Evolutionary conservation across 2,888 invertebrate genomes (phyloP).

Genomic region (Harmothoe impar): DNA sequence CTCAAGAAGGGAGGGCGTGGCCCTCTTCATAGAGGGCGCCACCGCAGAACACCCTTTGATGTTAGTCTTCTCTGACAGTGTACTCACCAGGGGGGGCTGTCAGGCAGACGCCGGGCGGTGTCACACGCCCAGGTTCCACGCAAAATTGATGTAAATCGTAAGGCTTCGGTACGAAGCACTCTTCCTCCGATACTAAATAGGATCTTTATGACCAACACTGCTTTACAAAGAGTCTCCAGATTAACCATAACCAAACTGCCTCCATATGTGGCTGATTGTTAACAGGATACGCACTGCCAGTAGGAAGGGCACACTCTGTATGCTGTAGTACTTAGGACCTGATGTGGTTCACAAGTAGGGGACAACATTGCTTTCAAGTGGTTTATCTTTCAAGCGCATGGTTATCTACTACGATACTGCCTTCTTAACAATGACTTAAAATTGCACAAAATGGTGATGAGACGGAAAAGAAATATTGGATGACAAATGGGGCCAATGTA

Average conservation of each 20-base stretch:
- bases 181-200: background rate
- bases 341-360: too few relatives aligned
- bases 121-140: background rate
- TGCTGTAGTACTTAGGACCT: too few relatives aligned
- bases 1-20: constrained; percentile 26
- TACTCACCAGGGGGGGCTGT: background rate
- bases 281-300: background rate
- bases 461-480: too few relatives aligned
- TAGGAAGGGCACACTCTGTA: too few relatives aligned
- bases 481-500: too few relatives aligned
- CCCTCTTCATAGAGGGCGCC: background rate
- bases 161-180: background rate
- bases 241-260: background rate
- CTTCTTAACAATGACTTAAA: too few relatives aligned
- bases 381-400: too few relatives aligned
- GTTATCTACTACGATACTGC: too few relatives aligned
- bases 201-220: background rate
- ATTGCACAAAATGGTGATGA: too few relatives aligned
- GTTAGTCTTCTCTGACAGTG: background rate
- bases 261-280: constrained; percentile 15
- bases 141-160: constrained; percentile 13
- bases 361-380: too few relatives aligned
- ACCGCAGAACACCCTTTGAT: background rate
- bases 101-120: constrained; percentile 38
- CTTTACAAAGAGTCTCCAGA: background rate